Evolutionary conservation across 2,888 invertebrate species (phyloP), one percentile per base, ranked within the genome.

Genomic region (Diarsia mendica): DNA sequence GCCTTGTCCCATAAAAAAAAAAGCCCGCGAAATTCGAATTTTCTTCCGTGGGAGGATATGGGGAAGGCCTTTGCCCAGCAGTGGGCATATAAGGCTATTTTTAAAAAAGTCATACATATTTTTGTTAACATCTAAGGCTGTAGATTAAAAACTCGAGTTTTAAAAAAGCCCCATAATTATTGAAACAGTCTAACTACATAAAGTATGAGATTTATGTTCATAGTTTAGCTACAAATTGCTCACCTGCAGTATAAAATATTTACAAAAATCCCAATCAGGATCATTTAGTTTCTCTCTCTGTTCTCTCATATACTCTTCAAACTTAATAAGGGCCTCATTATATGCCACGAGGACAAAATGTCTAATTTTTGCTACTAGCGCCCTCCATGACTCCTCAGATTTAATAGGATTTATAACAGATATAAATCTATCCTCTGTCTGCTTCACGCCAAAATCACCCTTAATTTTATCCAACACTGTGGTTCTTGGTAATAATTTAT

Each of bases 381-480:
- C 98, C 76, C 98, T 97, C 98, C 99, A 99, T 70, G 99, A 99
- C 92, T 99, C 99, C 93, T 99, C 99, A 46, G 98, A 98, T 91
- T 98, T 98, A 28, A 98, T 97, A 72, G 99, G 99, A 96, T 99
- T 99, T 90, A 98, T 97, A 67, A 99, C 98, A 71, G 99, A 98
- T 89, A 99, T 97, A 95, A 99, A 99, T 88, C 99, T 98, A 93
- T 97, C 97, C 85, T 97, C 98, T 1, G 94, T 96, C 92, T 98
- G 98, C 94, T 99, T 99, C 39, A 98, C 97, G 72, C 98, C 98
- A 97, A 99, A 99, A 93, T 99, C 99, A 89, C 98, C 98, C 88
- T 98, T 98, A 82, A 99, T 98, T 97, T 99, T 99, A 94, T 99
- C 99, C 87, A 99, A 96, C 33, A 99, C 99, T 4, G 99, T 99